Base-by-base conservation (phyloP, 2,888 invertebrate genomes). In the Hirtodrosophila histrioides region DNA sequence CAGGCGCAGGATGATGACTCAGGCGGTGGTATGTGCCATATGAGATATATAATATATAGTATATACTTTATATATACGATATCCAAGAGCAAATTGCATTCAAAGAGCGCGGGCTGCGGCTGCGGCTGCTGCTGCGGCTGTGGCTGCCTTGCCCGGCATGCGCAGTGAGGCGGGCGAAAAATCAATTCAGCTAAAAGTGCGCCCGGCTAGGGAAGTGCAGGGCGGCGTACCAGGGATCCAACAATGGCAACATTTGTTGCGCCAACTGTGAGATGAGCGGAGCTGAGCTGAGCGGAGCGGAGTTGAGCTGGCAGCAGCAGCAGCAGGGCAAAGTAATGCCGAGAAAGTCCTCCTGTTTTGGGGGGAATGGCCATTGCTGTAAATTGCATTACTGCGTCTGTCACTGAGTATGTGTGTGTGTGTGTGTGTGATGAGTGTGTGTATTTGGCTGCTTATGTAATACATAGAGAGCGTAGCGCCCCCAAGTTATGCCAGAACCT, bases 121-220 rank as follows among this genome's bases (percentile, higher is more conserved):
- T 17, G 17, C 17, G 17, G 17, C 17, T 17, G 17, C 17, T 17
- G 17, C 17, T 17, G 17, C 17, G 1, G 17, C 17, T 17, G 17
- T 2, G 17, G 17, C 40, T 67, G 66, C 17, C 48, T 64, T 85
- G 86, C 78, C 86, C 87, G 83, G 75, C 86, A 83, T 87, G 88
- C 88, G 86, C 84, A 80, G 76, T 75, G 77, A 79, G 83, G 60
- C 71, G 69, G 66, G 58, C 66, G 56, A 82, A 89, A 89, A 89
- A 90, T 89, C 89, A 89, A 89, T 89, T 89, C 88, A 89, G 89
- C 90, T 89, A 89, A 88, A 87, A 78, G 61, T 86, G 70, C 86
- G 76, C 84, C 78, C 88, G 86, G 86, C 76, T 80, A 69, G 78
- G 68, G 81, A 73, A 75, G 75, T 80, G 77, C 72, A 75, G 75